phyloP scores from a whole-genome alignment of 1,140 invertebrate species.

The Drosophila prosaltans region DNA sequence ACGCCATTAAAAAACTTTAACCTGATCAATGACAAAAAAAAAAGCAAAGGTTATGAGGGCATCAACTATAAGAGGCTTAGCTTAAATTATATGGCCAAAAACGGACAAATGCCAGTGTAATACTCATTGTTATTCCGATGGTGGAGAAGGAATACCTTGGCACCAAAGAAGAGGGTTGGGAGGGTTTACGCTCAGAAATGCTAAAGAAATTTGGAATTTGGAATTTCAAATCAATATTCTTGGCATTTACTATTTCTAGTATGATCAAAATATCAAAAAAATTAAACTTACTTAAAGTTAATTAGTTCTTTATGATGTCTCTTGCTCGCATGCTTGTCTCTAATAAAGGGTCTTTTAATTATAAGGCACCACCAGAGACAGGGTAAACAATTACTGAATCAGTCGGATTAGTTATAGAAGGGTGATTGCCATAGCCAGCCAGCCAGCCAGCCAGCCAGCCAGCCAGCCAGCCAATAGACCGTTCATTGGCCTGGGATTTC shows the following conservation, averaged over 20 bases:
- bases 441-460: background rate
- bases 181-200: no score
- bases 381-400: background rate
- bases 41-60: background rate
- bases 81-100: constrained; percentile 9
- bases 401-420: background rate
- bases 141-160: background rate
- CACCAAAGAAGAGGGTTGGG: background rate
- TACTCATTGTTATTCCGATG: background rate
- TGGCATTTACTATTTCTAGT: no score
- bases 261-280: background rate
- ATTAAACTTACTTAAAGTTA: background rate
- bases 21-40: constrained; percentile 6
- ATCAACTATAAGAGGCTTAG: constrained; percentile 12
- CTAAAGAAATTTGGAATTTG: no score
- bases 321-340: background rate
- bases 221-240: no score
- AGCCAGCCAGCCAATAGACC: background rate
- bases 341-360: background rate
- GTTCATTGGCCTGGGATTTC: no score
- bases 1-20: background rate
- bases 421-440: background rate
- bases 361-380: no score
- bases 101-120: background rate
- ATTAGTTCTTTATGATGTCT: background rate